phyloP scores from a whole-genome alignment of 2,113 vertebrate species.

The Etheostoma spectabile region DNA sequence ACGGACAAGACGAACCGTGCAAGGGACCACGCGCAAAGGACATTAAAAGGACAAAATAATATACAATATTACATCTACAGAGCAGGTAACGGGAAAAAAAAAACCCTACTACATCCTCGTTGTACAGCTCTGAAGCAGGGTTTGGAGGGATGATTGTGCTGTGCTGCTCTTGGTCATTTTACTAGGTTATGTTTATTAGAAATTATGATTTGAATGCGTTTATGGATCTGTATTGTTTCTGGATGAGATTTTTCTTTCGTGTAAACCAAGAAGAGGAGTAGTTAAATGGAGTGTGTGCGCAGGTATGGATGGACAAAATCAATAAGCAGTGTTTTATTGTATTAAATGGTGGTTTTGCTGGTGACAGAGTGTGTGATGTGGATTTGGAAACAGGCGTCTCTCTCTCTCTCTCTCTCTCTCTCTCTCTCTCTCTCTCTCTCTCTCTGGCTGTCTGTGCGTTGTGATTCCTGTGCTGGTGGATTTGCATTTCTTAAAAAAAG shows the following conservation, averaged over 20 bases:
- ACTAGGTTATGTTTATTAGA: background rate
- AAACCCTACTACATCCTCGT: background rate
- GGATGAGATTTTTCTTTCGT: background rate
- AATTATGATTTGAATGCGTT: background rate
- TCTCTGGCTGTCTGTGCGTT: background rate
- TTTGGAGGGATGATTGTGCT: background rate
- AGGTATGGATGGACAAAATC: background rate
- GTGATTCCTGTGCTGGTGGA: constrained; percentile 9
- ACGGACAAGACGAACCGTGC: constrained; percentile 59
- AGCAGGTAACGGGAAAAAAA: constrained; percentile 73
- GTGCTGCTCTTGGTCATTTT: background rate
- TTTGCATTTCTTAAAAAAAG: background rate
- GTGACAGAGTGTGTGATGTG: background rate
- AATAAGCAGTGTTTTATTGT: background rate
- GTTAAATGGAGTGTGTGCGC: background rate
- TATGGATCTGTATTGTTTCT: background rate
- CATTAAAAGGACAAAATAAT: constrained; percentile 75
- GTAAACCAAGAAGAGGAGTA: accelerated
- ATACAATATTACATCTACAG: constrained; percentile 49
- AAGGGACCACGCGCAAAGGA: constrained; percentile 74
- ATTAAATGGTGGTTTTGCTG: background rate
- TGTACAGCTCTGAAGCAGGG: background rate
- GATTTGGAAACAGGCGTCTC: constrained; percentile 13
- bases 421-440: too few species aligned
- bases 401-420: background rate